Evolutionary conservation across 2,113 vertebrate species (phyloP).

Genomic region (Myotis davidii): DNA sequence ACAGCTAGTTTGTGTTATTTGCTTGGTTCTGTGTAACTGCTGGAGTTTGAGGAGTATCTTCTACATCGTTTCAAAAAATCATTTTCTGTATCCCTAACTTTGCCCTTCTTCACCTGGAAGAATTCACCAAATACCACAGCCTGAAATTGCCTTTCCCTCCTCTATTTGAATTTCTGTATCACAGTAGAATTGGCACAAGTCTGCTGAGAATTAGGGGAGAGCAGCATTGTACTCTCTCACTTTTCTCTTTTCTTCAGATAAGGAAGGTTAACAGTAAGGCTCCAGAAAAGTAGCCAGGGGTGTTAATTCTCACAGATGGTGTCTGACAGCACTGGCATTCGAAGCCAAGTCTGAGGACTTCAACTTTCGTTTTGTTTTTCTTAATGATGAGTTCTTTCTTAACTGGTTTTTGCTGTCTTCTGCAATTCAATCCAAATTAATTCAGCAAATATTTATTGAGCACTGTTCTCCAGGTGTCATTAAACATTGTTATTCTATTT

Average conservation of each 20-base stretch:
- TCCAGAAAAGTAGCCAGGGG: background rate
- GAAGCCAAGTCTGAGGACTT: background rate
- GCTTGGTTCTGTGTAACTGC: background rate
- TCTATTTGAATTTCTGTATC: background rate
- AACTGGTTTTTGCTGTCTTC: background rate
- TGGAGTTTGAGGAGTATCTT: background rate
- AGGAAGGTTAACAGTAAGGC: background rate
- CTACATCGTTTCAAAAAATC: background rate
- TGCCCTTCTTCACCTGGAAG: background rate
- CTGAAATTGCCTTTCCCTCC: background rate
- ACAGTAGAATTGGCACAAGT: background rate
- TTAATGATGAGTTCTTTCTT: background rate
- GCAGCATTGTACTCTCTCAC: background rate
- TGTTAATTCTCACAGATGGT: background rate
- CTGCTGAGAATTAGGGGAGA: background rate
- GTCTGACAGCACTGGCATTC: background rate
- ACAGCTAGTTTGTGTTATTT: background rate
- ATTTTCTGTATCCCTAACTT: background rate
- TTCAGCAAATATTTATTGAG: slow-evolving; percentile 30
- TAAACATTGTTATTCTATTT: slow-evolving; percentile 12
- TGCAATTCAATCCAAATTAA: background rate
- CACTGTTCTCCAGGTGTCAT: background rate
- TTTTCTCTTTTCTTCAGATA: background rate
- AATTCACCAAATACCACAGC: background rate
- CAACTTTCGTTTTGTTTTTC: background rate